Conservation (phyloP, 2,888 invertebrate species). For the Polyploca ridens region DNA sequence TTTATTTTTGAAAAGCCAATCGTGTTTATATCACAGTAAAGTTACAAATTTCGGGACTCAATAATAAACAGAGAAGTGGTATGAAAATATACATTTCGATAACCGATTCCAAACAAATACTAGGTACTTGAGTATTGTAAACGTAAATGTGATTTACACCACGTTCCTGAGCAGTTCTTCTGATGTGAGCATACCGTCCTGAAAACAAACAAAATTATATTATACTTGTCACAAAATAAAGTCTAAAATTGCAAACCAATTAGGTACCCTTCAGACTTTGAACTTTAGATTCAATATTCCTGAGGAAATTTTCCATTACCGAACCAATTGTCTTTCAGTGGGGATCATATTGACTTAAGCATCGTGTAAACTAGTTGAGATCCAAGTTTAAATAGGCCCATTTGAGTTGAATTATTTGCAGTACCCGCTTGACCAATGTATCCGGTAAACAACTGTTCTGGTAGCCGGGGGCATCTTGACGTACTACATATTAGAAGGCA, state of each 20-base stretch:
- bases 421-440: neutral
- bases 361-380: neutral
- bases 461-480: neutral
- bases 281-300: neutral
- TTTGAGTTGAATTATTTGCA: neutral
- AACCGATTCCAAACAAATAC: conserved; percentile 46
- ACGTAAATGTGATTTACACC: conserved; percentile 48
- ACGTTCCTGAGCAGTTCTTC: conserved; percentile 83
- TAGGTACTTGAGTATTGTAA: conserved; percentile 25
- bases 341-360: neutral
- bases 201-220: conserved; percentile 50
- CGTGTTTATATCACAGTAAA: conserved; percentile 68
- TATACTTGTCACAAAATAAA: conserved; percentile 9
- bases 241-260: too few relatives aligned
- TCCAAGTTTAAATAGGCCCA: neutral
- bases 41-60: conserved; percentile 53
- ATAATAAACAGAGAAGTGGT: conserved; percentile 42
- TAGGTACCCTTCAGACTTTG: too few relatives aligned
- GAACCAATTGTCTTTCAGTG: neutral
- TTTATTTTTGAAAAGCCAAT: conserved; percentile 32
- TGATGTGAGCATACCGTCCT: conserved; percentile 83
- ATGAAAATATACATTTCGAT: conserved; percentile 35
- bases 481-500: too few relatives aligned
- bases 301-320: neutral
- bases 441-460: neutral